Base-by-base conservation (phyloP, 2,113 vertebrate species). In the Pedionomus torquatus region DNA sequence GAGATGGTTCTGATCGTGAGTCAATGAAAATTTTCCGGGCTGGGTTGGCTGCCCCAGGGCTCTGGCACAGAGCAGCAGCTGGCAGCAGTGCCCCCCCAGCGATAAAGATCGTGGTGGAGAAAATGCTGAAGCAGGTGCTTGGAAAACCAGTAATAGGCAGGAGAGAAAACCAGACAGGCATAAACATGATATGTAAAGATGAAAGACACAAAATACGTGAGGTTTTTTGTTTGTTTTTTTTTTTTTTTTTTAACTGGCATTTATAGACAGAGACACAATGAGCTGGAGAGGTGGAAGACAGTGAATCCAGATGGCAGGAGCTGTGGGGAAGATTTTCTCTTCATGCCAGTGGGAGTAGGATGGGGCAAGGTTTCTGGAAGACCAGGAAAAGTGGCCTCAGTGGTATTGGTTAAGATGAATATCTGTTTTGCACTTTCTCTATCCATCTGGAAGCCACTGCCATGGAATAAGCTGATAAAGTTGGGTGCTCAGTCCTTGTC, bases 261-360 rank as follows among this genome's bases (percentile, higher is more conserved):
- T 83, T 93, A 49, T 52, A 82, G 83, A 39, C 30, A 71, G 63
- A 92, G 95, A 52, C 77, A 37, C 25, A 60, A 21, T 64, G 79
- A 90, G 79, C 54, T 83, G 58, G 57, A 86, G 76, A 30, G 60
- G 37, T 10, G 24, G 26, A 64, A 49, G 23, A 65, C 82, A 74
- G 70, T 39, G 37, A 82, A 78, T 87, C 65, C 92, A 96, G 92
- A 89, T 82, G 81, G 81, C 37, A 80, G 51, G 79, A 91, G 49
- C 69, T 87, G 33, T 66, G 64, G 69, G 78, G 46, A 91, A 84
- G 35, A 39, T 70, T 89, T 91, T 91, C 11, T 72, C 14, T 69
- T 65, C 25, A 4, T 61, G 5, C 10, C 2, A 4, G 28, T 68
- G 64, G 64, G 60, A 89, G 60, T 75, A 26, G 83, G 69, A 57